phyloP scores from a whole-genome alignment of 1,140 invertebrate genomes.

The Bombus balteatus region DNA sequence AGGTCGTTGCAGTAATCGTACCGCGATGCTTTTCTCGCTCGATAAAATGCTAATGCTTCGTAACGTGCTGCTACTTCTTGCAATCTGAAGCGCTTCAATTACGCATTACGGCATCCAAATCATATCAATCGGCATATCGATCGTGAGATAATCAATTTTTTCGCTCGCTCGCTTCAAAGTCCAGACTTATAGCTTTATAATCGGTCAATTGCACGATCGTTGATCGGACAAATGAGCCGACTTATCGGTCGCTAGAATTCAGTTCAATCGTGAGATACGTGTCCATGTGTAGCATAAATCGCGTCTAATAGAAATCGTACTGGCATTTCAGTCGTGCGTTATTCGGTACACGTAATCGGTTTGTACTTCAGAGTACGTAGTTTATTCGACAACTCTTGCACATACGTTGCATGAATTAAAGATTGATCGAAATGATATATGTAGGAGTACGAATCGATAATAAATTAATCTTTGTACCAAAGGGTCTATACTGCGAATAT shows the following conservation, averaged over 20 bases:
- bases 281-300: background rate
- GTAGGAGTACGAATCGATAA: too few relatives aligned
- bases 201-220: background rate
- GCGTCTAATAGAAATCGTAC: background rate
- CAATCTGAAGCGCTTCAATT: background rate
- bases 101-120: background rate
- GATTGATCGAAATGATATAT: too few relatives aligned
- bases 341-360: constrained; percentile 25
- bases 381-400: background rate
- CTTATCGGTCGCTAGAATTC: constrained; percentile 6
- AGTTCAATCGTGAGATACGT: constrained; percentile 1
- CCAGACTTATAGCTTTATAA: background rate
- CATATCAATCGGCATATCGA: background rate
- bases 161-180: too few relatives aligned
- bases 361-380: background rate
- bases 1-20: background rate
- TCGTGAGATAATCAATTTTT: background rate
- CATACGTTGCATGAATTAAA: too few relatives aligned
- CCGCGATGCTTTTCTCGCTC: background rate
- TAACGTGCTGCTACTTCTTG: background rate
- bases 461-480: too few relatives aligned
- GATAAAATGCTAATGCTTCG: background rate
- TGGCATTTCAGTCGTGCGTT: background rate
- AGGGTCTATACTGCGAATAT: too few relatives aligned
- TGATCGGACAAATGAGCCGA: background rate